Base-by-base conservation (phyloP, 2,797 vertebrate species). In the Lycodopsis pacificus region DNA sequence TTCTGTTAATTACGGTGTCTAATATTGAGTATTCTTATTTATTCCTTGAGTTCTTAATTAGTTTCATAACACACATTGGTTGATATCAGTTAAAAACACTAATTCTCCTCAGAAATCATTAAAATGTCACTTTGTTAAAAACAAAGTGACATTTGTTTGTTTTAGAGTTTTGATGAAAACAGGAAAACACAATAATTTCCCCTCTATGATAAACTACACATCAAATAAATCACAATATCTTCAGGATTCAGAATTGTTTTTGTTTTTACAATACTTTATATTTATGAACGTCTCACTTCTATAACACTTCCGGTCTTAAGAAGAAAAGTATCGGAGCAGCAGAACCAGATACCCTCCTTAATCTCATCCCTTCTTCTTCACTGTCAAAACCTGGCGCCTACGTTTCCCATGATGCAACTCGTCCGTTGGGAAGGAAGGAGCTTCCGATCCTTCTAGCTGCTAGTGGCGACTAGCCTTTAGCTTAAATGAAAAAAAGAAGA, bases 331-430 rank as follows among this genome's bases (percentile, higher is more conserved):
- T 4, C 32, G 32, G 32, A 6, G 6, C 32, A 12, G 51, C 27
- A 56, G 53, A 32, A 57, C 15, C 54, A 57, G 25, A 0, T 15
- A 4, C 3, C 20, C 7, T 48, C 46, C 25, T 25, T 25, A 5
- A 14, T 25, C 7, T 14, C 53, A 11, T 27, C 2, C 12, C 32
- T 7, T 56, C 22, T 15, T 25, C 32, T 7, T 59, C 19, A 3
- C 5, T 4, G 20, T n/a, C 57, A n/a, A 13, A 59, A 20, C 19
- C 5, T 13, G 20, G 20, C 6, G 59, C n/a, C 36, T 62, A 42
- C 59, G 40, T 62, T 40, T 25, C 59, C 59, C 59, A 40, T 8
- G 13, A 62, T 62, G 59, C 59, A 62, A 25, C 34, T 61, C 58
- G 20, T 7, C 59, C 36, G 1, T 25, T 61, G 22, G 25, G 22